Base-by-base conservation (phyloP, 2,888 invertebrate genomes). In the Toxonevra muliebris region DNA sequence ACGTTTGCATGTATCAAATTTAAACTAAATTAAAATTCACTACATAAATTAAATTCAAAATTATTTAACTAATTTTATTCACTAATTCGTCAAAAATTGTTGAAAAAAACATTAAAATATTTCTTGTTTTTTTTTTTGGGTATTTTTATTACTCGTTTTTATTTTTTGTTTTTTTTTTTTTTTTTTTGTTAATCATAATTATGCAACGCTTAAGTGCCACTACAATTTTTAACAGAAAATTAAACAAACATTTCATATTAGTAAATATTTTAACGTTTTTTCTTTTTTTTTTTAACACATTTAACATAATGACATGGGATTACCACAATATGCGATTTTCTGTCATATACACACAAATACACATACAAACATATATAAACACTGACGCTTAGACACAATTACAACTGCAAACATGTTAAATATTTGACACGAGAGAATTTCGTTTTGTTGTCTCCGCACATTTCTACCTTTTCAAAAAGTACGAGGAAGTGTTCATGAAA, bases 381-480 rank as follows among this genome's bases (percentile, higher is more conserved):
- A 15, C n/a, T 48, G 48, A 30, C 30, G 30, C 30, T 2, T 30
- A 30, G 30, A 30, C 48, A 48, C 48, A 48, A 53, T 53, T 53
- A 19, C 53, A 19, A 53, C 17, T 53, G 53, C 11, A 53, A 53
- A 53, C 19, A 53, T 53, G 8, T n/a, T 7, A 12, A 53, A 17
- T 17, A 19, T 19, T 53, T 19, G 53, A 53, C 53, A 53, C 12
- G 15, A 15, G 53, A 17, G 53, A 53, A 53, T 53, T 53, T 53
- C 20, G 48, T 48, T 15, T 30, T 12, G 8, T 48, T 48, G 48
- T 48, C 8, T 48, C 48, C 48, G 12, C 48, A 48, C 12, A 30
- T 48, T 12, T n/a, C 48, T n/a, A 48, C 48, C 12, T 15, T 15
- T 5, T 12, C 48, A 12, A 48, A 48, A 48, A 48, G 48, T 7